These are phyloP conservation scores for Oxyteleia sp. DNA, from an alignment of 2,888 invertebrate genomes.

Conservation along the genomic window DNA sequence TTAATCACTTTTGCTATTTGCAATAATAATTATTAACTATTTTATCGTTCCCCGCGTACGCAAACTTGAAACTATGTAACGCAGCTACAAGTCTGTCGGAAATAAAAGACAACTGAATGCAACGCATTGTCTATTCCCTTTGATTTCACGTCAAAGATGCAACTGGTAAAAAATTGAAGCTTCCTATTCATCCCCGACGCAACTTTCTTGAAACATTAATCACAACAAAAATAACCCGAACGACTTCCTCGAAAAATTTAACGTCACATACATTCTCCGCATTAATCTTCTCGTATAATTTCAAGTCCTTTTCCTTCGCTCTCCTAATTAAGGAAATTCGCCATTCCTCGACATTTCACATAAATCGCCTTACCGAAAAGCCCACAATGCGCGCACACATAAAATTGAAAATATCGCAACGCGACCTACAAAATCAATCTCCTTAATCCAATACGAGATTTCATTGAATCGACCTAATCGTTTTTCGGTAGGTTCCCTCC, in stretches of 20 bases:
- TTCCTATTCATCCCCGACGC: constrained; percentile 8
- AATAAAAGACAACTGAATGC: constrained; percentile 17
- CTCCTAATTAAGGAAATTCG: constrained; percentile 6
- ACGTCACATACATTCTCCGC: too few species aligned
- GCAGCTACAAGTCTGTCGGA: neutral
- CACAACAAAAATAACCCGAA: too few species aligned
- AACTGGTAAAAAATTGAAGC: constrained; percentile 7
- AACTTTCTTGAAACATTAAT: constrained; percentile 16
- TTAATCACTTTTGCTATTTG: constrained; percentile 17
- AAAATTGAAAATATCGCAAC: neutral
- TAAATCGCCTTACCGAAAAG: too few species aligned
- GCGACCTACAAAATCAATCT: constrained; percentile 36
- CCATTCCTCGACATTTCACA: too few species aligned
- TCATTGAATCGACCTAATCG: constrained; percentile 59
- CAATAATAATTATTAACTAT: constrained; percentile 20
- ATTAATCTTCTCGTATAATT: neutral
- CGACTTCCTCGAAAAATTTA: too few species aligned
- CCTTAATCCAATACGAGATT: constrained; percentile 46
- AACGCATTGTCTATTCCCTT: constrained; percentile 21
- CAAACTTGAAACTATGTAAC: neutral
- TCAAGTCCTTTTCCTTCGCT: neutral
- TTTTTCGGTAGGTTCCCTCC: constrained; percentile 40
- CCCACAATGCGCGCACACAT: too few species aligned
- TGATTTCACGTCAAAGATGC: constrained; percentile 18
- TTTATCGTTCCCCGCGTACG: neutral